phyloP scores from a whole-genome alignment of 1,140 invertebrate species.

The Cydia pomonella region DNA sequence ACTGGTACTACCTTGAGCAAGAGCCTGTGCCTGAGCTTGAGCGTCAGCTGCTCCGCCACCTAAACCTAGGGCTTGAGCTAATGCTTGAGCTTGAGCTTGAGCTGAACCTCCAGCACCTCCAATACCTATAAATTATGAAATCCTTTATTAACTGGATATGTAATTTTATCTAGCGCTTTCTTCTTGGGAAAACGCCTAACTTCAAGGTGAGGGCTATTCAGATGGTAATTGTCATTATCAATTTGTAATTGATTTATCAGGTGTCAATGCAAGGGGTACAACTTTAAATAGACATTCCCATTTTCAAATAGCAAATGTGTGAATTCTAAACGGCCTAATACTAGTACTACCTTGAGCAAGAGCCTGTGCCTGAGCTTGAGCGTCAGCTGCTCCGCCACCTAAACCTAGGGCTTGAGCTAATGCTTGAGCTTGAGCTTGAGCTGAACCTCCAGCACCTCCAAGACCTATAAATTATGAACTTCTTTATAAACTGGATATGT shows the following conservation, averaged over 20 bases:
- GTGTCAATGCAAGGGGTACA: too few species aligned
- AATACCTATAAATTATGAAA: too few species aligned
- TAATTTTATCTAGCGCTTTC: too few species aligned
- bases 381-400: background rate
- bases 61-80: slow-evolving; percentile 4
- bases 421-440: slow-evolving; percentile 35
- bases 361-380: slow-evolving; percentile 37
- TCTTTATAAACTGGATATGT: background rate
- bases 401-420: slow-evolving; percentile 4
- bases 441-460: background rate
- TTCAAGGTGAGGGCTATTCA: too few species aligned
- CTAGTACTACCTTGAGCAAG: background rate
- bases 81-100: slow-evolving; percentile 34
- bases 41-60: background rate
- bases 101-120: slow-evolving; percentile 27
- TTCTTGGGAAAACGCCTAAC: too few species aligned
- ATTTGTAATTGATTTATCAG: too few species aligned
- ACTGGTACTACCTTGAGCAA: background rate
- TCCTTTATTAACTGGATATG: too few species aligned
- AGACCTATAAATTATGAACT: background rate
- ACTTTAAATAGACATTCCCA: too few species aligned
- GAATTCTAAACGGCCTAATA: background rate
- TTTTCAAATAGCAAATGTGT: too few species aligned
- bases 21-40: slow-evolving; percentile 37
- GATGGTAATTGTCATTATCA: too few species aligned